Evolutionary conservation across 2,113 vertebrate genomes (phyloP), one percentile per base, ranked within the genome.

Genomic region (Falco punctatus): DNA sequence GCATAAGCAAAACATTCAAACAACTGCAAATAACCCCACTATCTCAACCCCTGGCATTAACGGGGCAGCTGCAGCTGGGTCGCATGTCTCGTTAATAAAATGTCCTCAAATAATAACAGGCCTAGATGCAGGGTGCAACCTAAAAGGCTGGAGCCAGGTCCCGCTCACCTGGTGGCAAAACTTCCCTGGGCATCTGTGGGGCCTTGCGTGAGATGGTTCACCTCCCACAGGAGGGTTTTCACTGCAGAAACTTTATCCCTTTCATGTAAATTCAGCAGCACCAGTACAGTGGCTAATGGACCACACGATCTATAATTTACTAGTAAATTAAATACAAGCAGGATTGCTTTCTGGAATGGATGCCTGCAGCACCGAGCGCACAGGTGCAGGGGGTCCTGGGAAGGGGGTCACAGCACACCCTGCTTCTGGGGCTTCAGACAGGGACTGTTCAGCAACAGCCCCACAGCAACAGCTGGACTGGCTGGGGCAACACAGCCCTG

Each of bases 151-250:
- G 72, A 74, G 70, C 40, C 38, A 7, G 38, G 9, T 71, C 46
- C 33, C 55, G 8, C 8, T 20, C 67, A 4, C 57, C 32, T 7
- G 4, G 21, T 22, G 58, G 17, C 32, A 65, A 91, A 59, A 15
- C 30, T 71, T 38, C 21, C 28, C 70, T 1, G 2, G 22, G 23
- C n/a, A 42, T 58, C 52, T 35, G 27, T 4, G 15, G 74, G 32
- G 49, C 32, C 23, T 52, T 0, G 0, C 4, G 38, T 38, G 74
- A 46, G 17, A 10, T 3, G 7, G 57, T 1, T 30, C 2, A 35
- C 24, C 44, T 73, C 44, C 67, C 54, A 38, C 2, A 0, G 55
- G 19, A 88, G 17, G 48, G 32, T 12, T 44, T 62, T n/a, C 54
- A 12, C 24, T n/a, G 57, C 33, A n/a, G 77, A 24, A 84, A n/a